Evolutionary conservation across 2,888 invertebrate genomes (phyloP).

Genomic region (Plebejus anna): DNA sequence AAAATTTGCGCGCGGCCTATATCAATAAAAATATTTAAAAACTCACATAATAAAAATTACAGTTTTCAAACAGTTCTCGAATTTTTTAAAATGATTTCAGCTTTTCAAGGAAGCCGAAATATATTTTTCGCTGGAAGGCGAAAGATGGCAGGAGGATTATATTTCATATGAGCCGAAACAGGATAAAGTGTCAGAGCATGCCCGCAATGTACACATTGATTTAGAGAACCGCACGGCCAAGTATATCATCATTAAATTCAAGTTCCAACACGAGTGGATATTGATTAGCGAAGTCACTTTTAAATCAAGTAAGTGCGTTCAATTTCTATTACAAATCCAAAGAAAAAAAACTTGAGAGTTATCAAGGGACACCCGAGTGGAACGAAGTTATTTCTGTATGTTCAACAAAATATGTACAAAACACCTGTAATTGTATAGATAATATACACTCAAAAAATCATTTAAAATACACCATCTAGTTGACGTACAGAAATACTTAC

Average conservation of each 20-base stretch:
- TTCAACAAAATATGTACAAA: too few species aligned
- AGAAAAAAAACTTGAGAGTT: too few species aligned
- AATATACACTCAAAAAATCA: too few species aligned
- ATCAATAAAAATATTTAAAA: background rate
- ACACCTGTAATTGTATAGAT: too few species aligned
- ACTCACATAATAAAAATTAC: background rate
- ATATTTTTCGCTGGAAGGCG: slow-evolving; percentile 90
- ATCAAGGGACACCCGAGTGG: too few species aligned
- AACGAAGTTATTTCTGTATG: too few species aligned
- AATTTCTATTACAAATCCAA: too few species aligned
- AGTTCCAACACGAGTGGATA: slow-evolving; percentile 91
- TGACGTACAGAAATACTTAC: too few species aligned
- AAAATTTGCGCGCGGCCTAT: background rate
- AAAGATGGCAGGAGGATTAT: slow-evolving; percentile 84
- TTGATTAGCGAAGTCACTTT: slow-evolving; percentile 94
- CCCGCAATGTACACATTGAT: slow-evolving; percentile 84
- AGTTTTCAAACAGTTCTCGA: background rate
- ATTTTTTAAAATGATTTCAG: slow-evolving; percentile 56
- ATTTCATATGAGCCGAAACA: slow-evolving; percentile 82
- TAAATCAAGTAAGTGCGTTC: slow-evolving; percentile 82
- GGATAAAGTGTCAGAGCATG: slow-evolving; percentile 77
- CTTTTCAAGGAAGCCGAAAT: slow-evolving; percentile 87
- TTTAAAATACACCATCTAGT: too few species aligned
- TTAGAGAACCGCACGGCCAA: slow-evolving; percentile 87
- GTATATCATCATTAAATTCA: slow-evolving; percentile 86